phyloP scores from a whole-genome alignment of 2,113 vertebrate genomes.

The Vimba vimba region DNA sequence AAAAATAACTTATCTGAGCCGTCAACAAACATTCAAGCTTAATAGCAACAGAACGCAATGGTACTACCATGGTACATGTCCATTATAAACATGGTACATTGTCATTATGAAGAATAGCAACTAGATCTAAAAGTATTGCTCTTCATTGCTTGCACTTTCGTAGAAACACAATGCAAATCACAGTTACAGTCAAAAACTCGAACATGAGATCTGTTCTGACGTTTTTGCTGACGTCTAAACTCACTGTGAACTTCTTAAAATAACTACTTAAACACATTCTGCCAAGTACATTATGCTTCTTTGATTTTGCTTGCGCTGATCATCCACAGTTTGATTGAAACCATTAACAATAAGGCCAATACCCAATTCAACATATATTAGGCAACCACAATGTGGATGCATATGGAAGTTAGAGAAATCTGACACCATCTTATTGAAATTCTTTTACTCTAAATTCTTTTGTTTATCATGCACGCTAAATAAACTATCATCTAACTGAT shows the following conservation, averaged over 20 bases:
- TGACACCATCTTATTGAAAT: not conserved
- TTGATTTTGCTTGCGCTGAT: not conserved
- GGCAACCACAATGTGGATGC: not conserved
- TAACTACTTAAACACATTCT: conserved; percentile 3
- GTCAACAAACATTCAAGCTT: no score
- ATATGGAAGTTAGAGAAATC: not conserved
- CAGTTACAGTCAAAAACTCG: conserved; percentile 47
- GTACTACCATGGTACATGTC: not conserved
- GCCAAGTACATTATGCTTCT: conserved; percentile 23
- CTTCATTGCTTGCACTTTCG: conserved; percentile 20
- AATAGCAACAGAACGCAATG: not conserved
- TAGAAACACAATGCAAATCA: conserved; percentile 27
- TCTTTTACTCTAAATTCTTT: not conserved
- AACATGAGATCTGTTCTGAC: conserved; percentile 22
- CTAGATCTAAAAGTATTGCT: not conserved
- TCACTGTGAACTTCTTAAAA: conserved; percentile 29
- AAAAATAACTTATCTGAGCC: no score
- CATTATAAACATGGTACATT: not conserved
- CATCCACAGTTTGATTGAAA: not conserved
- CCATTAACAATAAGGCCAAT: not conserved
- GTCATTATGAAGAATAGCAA: no score
- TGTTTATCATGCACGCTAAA: not conserved
- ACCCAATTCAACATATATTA: not conserved
- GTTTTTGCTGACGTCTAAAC: conserved; percentile 39
- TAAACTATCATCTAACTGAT: conserved; percentile 18